Conservation (phyloP, 2,888 invertebrate genomes). For the Lepidocyrtinus sp. region DNA sequence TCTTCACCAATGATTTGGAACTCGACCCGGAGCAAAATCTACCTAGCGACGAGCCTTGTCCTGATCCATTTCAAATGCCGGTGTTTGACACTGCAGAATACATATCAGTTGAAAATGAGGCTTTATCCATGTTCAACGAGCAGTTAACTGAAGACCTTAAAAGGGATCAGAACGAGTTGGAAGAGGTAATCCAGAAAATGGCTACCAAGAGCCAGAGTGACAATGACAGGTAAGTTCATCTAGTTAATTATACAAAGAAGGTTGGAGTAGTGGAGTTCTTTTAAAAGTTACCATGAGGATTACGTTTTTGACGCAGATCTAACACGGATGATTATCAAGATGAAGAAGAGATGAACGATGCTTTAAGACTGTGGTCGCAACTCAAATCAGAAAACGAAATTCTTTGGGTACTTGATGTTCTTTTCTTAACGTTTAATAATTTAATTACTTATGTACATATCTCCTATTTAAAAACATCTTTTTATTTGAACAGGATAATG, state of each 20-base stretch:
- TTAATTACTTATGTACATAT: too few species aligned
- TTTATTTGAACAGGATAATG: conserved; percentile 62
- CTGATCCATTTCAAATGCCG: conserved; percentile 64
- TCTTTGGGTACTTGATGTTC: conserved; percentile 60
- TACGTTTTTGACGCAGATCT: too few species aligned
- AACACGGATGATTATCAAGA: conserved; percentile 35
- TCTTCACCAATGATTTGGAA: conserved; percentile 56
- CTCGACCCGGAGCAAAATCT: conserved; percentile 46
- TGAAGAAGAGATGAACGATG: conserved; percentile 62
- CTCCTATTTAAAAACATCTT: too few species aligned
- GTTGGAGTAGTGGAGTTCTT: too few species aligned
- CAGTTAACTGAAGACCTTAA: conserved; percentile 63
- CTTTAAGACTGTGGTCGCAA: conserved; percentile 60
- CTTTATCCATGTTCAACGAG: conserved; percentile 64
- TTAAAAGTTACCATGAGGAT: too few species aligned
- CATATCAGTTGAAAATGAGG: conserved; percentile 66
- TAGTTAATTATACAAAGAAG: too few species aligned
- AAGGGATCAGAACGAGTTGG: conserved; percentile 65
- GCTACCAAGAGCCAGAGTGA: conserved; percentile 45
- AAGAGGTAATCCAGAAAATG: conserved; percentile 54
- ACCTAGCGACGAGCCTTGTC: conserved; percentile 54
- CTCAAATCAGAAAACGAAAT: conserved; percentile 66
- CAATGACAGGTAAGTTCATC: conserved; percentile 51
- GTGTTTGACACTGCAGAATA: conserved; percentile 68
- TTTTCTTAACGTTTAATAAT: neutral